These are phyloP conservation scores for Rynchops niger DNA, from an alignment of 2,113 vertebrate species.

Conservation along the genomic window DNA sequence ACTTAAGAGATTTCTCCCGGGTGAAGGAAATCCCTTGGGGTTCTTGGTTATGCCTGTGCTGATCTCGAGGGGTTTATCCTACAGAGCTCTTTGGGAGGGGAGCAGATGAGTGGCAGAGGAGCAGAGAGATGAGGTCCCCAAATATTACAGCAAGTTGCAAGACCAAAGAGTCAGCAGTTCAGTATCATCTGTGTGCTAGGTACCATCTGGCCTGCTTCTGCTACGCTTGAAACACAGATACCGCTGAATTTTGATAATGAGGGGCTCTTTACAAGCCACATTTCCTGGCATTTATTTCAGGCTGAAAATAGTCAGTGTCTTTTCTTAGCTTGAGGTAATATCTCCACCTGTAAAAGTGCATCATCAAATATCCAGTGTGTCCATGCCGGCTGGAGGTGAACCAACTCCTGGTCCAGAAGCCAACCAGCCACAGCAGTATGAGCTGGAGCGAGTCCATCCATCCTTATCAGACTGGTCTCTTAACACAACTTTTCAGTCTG, in stretches of 20 bases:
- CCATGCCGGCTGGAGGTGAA: not conserved
- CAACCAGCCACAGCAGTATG: not conserved
- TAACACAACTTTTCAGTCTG: not conserved
- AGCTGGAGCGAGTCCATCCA: not conserved
- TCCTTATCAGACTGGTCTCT: not conserved
- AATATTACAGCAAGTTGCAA: not conserved
- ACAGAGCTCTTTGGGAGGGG: not conserved
- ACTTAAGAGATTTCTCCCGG: not conserved
- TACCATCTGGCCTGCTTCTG: not conserved
- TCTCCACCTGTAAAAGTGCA: not conserved
- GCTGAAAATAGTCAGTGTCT: not conserved
- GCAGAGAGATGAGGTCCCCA: not conserved
- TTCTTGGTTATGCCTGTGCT: not conserved
- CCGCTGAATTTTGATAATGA: not conserved
- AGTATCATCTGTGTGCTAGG: not conserved
- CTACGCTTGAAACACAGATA: not conserved
- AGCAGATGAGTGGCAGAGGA: not conserved
- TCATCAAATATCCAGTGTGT: not conserved
- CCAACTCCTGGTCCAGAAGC: not conserved
- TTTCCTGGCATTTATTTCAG: not conserved
- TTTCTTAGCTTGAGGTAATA: not conserved
- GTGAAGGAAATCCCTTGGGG: not conserved
- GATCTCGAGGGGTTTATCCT: not conserved
- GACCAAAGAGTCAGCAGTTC: not conserved
- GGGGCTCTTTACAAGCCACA: not conserved